A percentile compares a stretch with the other conserved stretches of the same genome.
These are phyloP conservation scores for Cyclophora albipunctata DNA, from an alignment of 2,888 invertebrate species.

Conservation along the genomic window DNA sequence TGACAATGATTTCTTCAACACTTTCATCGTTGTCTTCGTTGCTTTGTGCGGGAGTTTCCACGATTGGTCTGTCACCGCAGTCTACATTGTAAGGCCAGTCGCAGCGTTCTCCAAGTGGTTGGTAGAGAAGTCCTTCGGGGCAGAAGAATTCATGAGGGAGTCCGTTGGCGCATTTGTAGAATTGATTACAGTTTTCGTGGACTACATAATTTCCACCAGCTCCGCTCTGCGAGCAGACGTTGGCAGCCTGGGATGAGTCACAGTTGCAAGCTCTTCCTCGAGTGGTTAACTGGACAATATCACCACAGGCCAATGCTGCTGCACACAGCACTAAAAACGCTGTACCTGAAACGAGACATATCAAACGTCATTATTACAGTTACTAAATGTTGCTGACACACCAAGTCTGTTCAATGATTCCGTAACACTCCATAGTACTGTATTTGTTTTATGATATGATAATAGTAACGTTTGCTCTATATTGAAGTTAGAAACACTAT, in stretches of 20 bases:
- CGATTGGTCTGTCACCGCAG: constrained; percentile 21
- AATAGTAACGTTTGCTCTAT: too few species aligned
- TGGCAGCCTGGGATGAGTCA: constrained; percentile 26
- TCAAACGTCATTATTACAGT: too few species aligned
- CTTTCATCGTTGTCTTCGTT: neutral
- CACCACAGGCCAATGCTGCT: constrained; percentile 31
- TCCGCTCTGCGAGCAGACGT: constrained; percentile 25
- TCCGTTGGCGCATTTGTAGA: constrained; percentile 29
- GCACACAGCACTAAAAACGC: constrained; percentile 41
- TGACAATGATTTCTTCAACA: constrained; percentile 4
- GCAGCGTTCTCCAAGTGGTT: constrained; percentile 23
- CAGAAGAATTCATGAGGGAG: constrained; percentile 22
- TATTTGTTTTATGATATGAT: too few species aligned
- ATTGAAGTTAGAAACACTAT: too few species aligned
- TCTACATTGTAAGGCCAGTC: constrained; percentile 29
- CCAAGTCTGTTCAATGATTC: too few species aligned
- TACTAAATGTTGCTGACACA: too few species aligned
- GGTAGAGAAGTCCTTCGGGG: constrained; percentile 20
- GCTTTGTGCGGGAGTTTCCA: constrained; percentile 1
- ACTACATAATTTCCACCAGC: constrained; percentile 27
- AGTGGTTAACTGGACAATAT: constrained; percentile 22
- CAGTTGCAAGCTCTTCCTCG: constrained; percentile 26
- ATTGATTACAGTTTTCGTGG: constrained; percentile 37
- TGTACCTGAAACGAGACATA: constrained; percentile 33
- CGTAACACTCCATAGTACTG: too few species aligned